Evolutionary conservation across 2,113 vertebrate species (phyloP).

Genomic region (Tauraco erythrolophus): DNA sequence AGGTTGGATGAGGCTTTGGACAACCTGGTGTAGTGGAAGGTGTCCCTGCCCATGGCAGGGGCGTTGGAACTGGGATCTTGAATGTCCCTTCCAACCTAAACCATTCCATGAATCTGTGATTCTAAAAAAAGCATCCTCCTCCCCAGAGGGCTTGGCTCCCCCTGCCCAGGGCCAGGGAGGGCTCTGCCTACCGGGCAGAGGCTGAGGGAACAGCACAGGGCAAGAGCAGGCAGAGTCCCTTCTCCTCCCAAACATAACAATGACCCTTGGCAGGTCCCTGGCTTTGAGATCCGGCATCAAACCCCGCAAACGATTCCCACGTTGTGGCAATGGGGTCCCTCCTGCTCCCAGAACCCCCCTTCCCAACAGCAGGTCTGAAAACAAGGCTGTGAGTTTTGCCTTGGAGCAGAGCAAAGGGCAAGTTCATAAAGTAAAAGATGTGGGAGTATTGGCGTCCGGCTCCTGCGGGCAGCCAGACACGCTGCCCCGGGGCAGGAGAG

Average conservation of each 20-base stretch:
- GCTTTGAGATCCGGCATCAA: accelerated
- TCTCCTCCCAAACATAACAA: background rate
- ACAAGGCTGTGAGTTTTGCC: background rate
- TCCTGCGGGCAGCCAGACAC: background rate
- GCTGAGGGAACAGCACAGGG: background rate
- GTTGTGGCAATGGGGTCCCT: background rate
- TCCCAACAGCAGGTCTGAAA: background rate
- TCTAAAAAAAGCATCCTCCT: background rate
- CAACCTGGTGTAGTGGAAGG: too few relatives aligned
- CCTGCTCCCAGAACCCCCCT: background rate
- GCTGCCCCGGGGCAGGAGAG: background rate
- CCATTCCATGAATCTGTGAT: too few relatives aligned
- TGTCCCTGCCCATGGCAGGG: too few relatives aligned
- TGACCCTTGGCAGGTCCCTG: accelerated
- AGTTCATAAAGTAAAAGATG: background rate
- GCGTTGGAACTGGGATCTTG: too few relatives aligned
- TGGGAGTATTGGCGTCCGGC: accelerated
- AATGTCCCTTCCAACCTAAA: too few relatives aligned
- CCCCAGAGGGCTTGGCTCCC: background rate
- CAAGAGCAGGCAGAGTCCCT: background rate
- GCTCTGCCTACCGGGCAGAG: background rate
- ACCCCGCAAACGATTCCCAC: background rate
- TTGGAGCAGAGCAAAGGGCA: background rate
- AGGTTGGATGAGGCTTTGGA: too few relatives aligned
- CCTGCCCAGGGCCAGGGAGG: background rate